A percentile compares a stretch with the other conserved stretches of the same genome.
These are phyloP conservation scores for Boloria euphrosyne DNA, from an alignment of 2,888 invertebrate species.

Conservation along the genomic window DNA sequence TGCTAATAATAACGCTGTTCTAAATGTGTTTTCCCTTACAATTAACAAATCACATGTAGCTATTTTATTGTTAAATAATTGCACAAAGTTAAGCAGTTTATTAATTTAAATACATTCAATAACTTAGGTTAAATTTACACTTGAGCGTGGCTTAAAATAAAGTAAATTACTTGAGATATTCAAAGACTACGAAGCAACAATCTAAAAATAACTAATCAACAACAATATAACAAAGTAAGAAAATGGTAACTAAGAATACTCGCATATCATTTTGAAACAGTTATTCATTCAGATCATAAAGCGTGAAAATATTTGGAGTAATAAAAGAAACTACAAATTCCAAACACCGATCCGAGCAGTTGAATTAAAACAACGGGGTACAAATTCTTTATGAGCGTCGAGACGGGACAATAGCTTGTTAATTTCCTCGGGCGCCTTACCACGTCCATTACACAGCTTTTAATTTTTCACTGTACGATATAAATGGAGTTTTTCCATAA, in stretches of 20 bases:
- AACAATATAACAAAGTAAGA: not conserved
- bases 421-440: conserved; percentile 40
- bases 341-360: conserved; percentile 17
- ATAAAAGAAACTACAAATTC: conserved; percentile 12
- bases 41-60: too few species aligned
- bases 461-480: conserved; percentile 12
- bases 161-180: too few species aligned
- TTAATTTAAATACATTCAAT: too few species aligned
- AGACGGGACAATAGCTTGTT: conserved; percentile 39
- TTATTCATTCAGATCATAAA: not conserved
- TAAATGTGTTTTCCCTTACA: too few species aligned
- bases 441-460: conserved; percentile 27
- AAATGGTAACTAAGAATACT: not conserved
- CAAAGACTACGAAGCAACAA: too few species aligned
- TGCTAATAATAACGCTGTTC: too few species aligned
- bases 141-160: too few species aligned
- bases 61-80: too few species aligned
- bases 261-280: not conserved
- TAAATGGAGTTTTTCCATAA: conserved; percentile 6
- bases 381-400: conserved; percentile 35
- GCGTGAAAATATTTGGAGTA: conserved; percentile 12
- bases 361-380: conserved; percentile 30
- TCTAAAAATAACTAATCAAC: too few species aligned
- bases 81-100: too few species aligned
- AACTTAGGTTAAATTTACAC: too few species aligned